phyloP scores from a whole-genome alignment of 2,113 vertebrate species.

The Dunckerocampus dactyliophorus region DNA sequence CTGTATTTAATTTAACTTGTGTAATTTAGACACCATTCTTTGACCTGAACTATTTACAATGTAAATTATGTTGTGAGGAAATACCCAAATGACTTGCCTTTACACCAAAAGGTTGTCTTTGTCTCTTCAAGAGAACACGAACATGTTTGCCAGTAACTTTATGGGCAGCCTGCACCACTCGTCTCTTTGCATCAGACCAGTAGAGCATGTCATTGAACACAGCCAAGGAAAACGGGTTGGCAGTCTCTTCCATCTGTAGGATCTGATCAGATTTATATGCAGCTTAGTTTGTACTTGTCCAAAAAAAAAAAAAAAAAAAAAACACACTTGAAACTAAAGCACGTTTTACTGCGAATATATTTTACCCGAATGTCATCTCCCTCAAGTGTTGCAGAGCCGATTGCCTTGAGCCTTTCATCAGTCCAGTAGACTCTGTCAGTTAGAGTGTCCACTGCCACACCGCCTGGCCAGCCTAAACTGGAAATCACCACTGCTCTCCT shows the following conservation, averaged over 20 bases:
- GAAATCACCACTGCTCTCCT: conserved; percentile 68
- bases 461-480: conserved; percentile 82
- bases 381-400: conserved; percentile 82
- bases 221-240: conserved; percentile 78
- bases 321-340: neutral
- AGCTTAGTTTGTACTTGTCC: neutral
- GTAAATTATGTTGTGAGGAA: no score
- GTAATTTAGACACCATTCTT: no score
- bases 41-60: neutral
- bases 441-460: conserved; percentile 79
- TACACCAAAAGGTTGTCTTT: conserved; percentile 76
- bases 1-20: no score
- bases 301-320: neutral
- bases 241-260: conserved; percentile 76
- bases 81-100: conserved; percentile 67
- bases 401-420: conserved; percentile 79
- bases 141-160: conserved; percentile 80
- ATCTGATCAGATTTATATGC: conserved; percentile 61
- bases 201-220: conserved; percentile 84
- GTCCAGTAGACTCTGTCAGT: conserved; percentile 85
- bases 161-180: conserved; percentile 75
- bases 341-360: neutral
- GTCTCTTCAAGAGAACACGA: conserved; percentile 76
- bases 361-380: conserved; percentile 76
- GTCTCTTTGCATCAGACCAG: conserved; percentile 82